phyloP scores from a whole-genome alignment of 1,140 invertebrate genomes.

The Hirudo medicinalis region DNA sequence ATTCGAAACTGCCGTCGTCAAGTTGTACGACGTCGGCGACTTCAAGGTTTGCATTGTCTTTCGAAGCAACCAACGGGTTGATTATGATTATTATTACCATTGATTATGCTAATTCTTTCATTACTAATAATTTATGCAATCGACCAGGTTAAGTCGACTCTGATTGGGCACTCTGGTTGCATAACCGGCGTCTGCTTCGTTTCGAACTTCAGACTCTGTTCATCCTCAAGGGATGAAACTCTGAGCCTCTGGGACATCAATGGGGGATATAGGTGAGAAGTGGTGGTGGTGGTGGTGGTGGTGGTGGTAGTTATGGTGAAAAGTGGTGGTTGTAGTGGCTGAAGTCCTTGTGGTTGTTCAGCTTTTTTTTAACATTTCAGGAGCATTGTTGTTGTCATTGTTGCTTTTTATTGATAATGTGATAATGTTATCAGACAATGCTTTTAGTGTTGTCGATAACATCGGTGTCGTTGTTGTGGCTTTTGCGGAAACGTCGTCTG shows the following conservation, averaged over 20 bases:
- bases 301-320: no score
- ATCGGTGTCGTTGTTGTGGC: no score
- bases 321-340: no score
- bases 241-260: slow-evolving; percentile 37
- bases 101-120: neutral
- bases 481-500: no score
- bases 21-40: slow-evolving; percentile 5
- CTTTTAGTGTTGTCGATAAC: no score
- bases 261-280: neutral
- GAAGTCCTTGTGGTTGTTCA: no score
- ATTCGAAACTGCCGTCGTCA: slow-evolving; percentile 32
- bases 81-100: no score
- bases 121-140: slow-evolving; percentile 15
- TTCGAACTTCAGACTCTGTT: slow-evolving; percentile 31
- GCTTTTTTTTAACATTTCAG: no score
- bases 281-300: no score
- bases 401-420: no score
- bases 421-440: no score
- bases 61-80: neutral
- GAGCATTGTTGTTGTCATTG: no score
- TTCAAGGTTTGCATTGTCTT: neutral
- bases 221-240: slow-evolving; percentile 33
- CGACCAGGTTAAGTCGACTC: slow-evolving; percentile 31
- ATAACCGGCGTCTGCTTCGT: slow-evolving; percentile 38
- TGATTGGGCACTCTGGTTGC: slow-evolving; percentile 34